Conservation (phyloP, 2,113 vertebrate species). For the Loxodonta africana region DNA sequence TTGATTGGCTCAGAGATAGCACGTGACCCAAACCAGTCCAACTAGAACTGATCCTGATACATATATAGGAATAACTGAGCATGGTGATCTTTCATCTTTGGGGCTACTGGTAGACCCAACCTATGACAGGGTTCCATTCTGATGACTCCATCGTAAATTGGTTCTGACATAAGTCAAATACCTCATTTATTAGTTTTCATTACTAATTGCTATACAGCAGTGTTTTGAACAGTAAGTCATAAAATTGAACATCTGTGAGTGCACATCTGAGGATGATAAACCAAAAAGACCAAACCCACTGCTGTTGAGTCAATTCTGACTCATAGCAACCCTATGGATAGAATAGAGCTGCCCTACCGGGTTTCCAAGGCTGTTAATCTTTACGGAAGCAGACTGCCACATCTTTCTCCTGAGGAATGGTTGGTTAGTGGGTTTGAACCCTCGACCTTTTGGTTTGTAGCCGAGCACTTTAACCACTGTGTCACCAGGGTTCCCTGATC, state of each 20-base stretch:
- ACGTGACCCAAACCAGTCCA: no score
- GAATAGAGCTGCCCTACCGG: no score
- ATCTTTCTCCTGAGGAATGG: no score
- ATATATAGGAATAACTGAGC: not conserved
- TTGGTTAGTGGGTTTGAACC: not conserved
- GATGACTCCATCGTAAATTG: not conserved
- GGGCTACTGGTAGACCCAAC: no score
- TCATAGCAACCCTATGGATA: not conserved
- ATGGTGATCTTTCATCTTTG: not conserved
- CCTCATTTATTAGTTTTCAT: not conserved
- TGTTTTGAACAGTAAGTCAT: not conserved
- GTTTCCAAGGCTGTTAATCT: not conserved
- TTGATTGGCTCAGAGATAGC: not conserved
- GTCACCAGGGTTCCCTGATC: not conserved
- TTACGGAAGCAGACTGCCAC: not conserved
- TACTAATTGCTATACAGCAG: not conserved
- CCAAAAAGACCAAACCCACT: not conserved
- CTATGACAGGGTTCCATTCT: no score
- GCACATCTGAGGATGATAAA: not conserved
- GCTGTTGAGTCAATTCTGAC: not conserved
- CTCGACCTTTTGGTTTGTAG: not conserved
- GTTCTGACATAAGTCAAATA: not conserved
- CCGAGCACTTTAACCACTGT: not conserved
- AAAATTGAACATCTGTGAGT: not conserved
- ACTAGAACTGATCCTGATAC: not conserved